Evolutionary conservation across 1,140 invertebrate species (phyloP).

Genomic region (Lamellibrachia luymesi): DNA sequence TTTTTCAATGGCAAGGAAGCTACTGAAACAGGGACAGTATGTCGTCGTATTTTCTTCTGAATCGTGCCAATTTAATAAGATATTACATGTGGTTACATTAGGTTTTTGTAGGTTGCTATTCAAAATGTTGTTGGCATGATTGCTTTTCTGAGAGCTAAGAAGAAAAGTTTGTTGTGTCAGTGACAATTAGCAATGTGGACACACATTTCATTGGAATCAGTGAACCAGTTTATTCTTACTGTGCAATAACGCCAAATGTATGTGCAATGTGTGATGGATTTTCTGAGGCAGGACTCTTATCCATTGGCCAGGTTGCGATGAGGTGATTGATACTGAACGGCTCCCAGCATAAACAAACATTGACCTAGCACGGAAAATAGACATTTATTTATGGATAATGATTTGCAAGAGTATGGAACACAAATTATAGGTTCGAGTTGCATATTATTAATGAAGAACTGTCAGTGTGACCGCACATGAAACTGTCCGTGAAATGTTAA

Average conservation of each 20-base stretch:
- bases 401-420: background rate
- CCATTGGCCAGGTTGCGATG: too few species aligned
- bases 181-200: background rate
- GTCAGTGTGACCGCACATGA: background rate
- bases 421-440: too few species aligned
- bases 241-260: too few species aligned
- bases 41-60: background rate
- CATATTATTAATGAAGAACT: background rate
- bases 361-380: background rate
- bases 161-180: background rate
- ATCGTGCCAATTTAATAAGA: background rate
- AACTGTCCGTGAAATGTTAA: background rate
- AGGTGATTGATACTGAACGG: background rate
- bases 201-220: too few species aligned
- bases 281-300: too few species aligned
- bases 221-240: too few species aligned
- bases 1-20: background rate
- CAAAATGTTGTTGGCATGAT: background rate
- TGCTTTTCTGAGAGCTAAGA: background rate
- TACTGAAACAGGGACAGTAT: background rate
- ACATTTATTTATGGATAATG: background rate
- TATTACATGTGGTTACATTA: background rate
- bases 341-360: background rate
- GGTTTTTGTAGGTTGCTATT: background rate
- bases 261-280: too few species aligned